phyloP scores from a whole-genome alignment of 2,888 invertebrate genomes.

The Crocallis elinguaria region DNA sequence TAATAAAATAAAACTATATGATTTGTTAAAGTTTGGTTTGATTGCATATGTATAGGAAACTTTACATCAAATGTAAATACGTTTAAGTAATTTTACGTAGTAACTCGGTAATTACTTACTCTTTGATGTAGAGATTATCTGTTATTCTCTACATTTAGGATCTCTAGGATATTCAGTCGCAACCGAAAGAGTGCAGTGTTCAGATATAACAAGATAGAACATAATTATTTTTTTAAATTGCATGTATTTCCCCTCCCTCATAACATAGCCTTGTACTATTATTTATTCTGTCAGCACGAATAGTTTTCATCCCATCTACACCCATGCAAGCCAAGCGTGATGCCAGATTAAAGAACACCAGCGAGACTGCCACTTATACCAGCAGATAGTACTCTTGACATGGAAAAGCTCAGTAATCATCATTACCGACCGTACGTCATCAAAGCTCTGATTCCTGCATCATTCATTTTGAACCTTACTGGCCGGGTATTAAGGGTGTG shows the following conservation, averaged over 20 bases:
- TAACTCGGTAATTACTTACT: no score
- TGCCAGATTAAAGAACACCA: constrained; percentile 22
- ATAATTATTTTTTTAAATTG: no score
- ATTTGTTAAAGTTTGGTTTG: constrained; percentile 61
- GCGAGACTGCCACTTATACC: constrained; percentile 29
- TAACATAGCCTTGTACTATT: no score
- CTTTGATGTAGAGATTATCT: no score
- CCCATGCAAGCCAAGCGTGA: constrained; percentile 11
- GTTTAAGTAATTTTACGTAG: no score
- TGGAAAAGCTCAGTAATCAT: constrained; percentile 56
- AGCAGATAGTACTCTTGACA: constrained; percentile 31
- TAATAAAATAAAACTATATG: constrained; percentile 69
- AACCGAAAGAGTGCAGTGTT: no score
- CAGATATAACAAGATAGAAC: no score
- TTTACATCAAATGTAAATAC: background rate
- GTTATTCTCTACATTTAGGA: no score
- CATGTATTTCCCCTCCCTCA: no score
- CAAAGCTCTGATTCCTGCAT: constrained; percentile 15
- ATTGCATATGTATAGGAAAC: constrained; percentile 3
- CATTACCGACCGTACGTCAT: constrained; percentile 53
- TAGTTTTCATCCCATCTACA: background rate
- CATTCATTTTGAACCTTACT: constrained; percentile 15
- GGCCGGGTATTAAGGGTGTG: constrained; percentile 2
- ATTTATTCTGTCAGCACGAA: background rate
- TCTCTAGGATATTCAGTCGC: no score